A percentile compares a stretch with the other conserved stretches of the same genome.
These are phyloP conservation scores for Turnix velox DNA, from an alignment of 2,113 vertebrate species.

Conservation along the genomic window DNA sequence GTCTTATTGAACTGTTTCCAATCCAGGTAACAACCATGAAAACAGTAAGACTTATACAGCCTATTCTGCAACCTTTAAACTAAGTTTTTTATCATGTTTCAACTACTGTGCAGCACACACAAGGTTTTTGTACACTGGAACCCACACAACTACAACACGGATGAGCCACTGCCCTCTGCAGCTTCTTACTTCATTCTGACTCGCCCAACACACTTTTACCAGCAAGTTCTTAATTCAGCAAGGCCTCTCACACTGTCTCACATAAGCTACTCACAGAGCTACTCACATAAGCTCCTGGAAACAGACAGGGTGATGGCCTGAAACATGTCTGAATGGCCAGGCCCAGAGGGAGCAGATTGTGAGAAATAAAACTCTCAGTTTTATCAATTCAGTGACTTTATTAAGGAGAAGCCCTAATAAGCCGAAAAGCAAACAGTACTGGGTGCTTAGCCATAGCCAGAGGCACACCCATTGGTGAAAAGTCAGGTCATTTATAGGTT, in stretches of 20 bases:
- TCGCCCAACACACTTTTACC: neutral
- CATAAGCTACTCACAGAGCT: neutral
- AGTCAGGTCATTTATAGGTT: too few relatives aligned
- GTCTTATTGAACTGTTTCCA: neutral
- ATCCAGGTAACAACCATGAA: neutral
- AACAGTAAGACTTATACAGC: neutral
- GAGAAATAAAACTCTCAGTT: too few relatives aligned
- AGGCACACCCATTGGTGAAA: too few relatives aligned
- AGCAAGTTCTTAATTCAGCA: neutral
- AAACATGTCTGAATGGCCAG: neutral
- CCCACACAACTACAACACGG: rapidly evolving
- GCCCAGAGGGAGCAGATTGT: neutral
- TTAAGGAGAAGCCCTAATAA: too few relatives aligned
- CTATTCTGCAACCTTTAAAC: neutral
- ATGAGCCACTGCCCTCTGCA: neutral
- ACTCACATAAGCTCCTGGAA: too few relatives aligned
- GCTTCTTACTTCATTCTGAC: neutral
- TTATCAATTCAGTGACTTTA: too few relatives aligned
- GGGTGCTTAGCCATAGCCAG: too few relatives aligned
- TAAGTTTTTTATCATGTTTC: neutral
- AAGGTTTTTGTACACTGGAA: neutral
- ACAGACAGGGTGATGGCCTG: too few relatives aligned
- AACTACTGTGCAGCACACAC: neutral
- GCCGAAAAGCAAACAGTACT: too few relatives aligned
- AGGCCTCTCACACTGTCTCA: neutral